Evolutionary conservation across 1,140 invertebrate species (phyloP), one percentile per base, ranked within the genome.

Genomic region (Procambarus clarkii): DNA sequence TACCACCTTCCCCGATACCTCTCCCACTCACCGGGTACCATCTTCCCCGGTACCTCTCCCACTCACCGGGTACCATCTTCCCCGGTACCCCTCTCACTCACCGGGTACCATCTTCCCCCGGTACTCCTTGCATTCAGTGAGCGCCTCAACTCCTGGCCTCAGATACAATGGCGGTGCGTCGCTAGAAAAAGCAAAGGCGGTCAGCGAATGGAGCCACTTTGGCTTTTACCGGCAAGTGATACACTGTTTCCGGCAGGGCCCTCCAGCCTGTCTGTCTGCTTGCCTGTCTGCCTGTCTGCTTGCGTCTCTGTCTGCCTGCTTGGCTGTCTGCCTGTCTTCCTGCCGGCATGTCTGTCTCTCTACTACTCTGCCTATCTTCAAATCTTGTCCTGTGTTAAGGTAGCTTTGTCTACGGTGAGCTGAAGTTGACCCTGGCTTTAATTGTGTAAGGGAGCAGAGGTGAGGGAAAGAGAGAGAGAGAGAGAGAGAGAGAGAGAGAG

Each of bases 221-320:
- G 64, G 69, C 69, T 74, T 74, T 74, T 74, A 74, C 69, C 69
- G 69, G 69, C 21, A 74, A 74, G n/a, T 74, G 24, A 7, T 74
- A 74, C n/a, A 4, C 7, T 34, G 5, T 34, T 74, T 74, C 69
- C 69, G 69, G 69, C 7, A n/a, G 69, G 13, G 18, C 60, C 13
- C 15, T 64, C 15, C 60, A 18, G 60, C 60, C 60, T 64, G 60
- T 18, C 60, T 64, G 60, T 18, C 9, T 64, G 60, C 21, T 18
- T 64, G 21, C 21, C 60, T 64, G 60, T 4, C 60, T 64, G 60
- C 21, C 60, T 64, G 18, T 18, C 60, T 64, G 44, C 78, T 45
- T 79, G 78, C 45, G 45, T 79, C 45, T 45, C 78, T 79, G 78
- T 45, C 78, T 79, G 2, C 78, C 78, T 79, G 78, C 45, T 15